These are phyloP conservation scores for Hemicrepidius hirtus DNA, from an alignment of 2,888 invertebrate species.

Conservation along the genomic window DNA sequence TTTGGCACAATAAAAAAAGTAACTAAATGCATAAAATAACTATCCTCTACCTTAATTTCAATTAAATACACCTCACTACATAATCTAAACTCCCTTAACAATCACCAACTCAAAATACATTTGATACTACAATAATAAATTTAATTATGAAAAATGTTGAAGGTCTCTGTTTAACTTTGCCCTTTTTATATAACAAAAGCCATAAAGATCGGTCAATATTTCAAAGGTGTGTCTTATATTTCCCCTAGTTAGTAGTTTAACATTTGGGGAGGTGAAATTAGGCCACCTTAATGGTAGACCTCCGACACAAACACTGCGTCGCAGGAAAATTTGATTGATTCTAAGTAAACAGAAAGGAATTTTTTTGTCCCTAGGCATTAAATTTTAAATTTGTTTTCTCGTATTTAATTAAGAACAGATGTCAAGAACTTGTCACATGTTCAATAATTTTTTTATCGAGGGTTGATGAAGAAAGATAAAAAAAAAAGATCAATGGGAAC, in stretches of 20 bases:
- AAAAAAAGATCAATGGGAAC: not conserved
- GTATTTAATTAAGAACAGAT: too few species aligned
- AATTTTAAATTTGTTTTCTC: too few species aligned
- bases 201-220: constrained; percentile 38
- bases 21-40: too few species aligned
- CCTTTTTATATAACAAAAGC: constrained; percentile 28
- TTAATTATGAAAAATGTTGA: constrained; percentile 11
- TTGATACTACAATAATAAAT: not conserved
- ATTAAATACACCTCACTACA: too few species aligned
- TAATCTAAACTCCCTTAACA: too few species aligned
- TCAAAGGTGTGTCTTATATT: constrained; percentile 42
- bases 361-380: too few species aligned
- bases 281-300: not conserved
- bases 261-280: constrained; percentile 8
- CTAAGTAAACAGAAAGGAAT: not conserved
- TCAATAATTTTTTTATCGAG: not conserved
- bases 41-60: too few species aligned
- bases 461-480: not conserved
- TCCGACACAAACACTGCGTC: not conserved
- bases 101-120: not conserved
- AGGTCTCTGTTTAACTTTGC: constrained; percentile 16
- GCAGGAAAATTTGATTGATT: not conserved
- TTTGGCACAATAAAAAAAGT: too few species aligned
- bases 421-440: not conserved
- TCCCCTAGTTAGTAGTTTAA: constrained; percentile 27